Evolutionary conservation across 2,888 invertebrate genomes (phyloP), one percentile per base, ranked within the genome.

Genomic region (Hirtodrosophila alboralis): DNA sequence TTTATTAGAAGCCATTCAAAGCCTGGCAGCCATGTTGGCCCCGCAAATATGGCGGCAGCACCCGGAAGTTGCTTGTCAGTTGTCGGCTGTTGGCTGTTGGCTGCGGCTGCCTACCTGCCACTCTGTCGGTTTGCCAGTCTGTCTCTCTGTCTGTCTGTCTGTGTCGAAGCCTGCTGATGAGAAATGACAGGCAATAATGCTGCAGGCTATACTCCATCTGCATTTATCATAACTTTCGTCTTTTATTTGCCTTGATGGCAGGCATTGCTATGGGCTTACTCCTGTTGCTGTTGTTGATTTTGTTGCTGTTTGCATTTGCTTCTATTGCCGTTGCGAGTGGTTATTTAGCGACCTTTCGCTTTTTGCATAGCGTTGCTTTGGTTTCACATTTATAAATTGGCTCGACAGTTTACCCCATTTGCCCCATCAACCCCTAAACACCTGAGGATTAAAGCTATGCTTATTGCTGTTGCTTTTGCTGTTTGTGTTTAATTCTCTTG

Each of bases 201-300:
- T 71, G 69, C 63, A 61, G 69, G 84, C 87, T 70, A 41, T 70
- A 60, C 84, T 75, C 75, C 74, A 83, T 83, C 76, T 83, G 77
- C 86, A 87, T 87, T 85, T 85, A 87, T 85, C 86, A 87, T 83
- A 83, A 76, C 79, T 83, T 74, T 72, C 57, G 58, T 85, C 57
- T 69, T 67, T 77, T 76, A 80, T 74, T 86, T 84, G 74, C 61
- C 59, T 66, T 73, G 66, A 67, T 74, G 69, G 62, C 62, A 56
- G 41, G 41, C 37, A 33, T 34, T 66, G 59, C 58, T 61, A 49
- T 33, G 40, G 56, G 65, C 51, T 38, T 36, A 41, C 14, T 38
- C 33, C 27, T 49, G 41, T 52, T 51, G 16, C 18, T 67, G 31
- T 27, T 62, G 43, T 40, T 60, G 28, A 28, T 36, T n/a, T 14